Conservation (phyloP, 2,888 invertebrate genomes). For the Amblyjoppa proteus region DNA sequence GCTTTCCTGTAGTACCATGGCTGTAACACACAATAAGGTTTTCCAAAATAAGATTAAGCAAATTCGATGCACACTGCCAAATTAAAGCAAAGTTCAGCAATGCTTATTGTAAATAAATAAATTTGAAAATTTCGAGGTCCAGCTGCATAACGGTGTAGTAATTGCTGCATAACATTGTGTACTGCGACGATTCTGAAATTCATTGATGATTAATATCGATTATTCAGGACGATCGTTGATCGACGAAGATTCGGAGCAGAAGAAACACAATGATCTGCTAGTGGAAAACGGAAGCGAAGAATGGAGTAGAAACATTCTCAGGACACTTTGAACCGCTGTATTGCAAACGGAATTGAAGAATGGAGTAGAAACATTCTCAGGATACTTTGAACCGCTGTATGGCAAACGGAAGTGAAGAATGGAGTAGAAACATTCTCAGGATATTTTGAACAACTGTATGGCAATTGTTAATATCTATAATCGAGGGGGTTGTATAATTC, state of each 20-base stretch:
- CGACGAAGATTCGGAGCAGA: not conserved
- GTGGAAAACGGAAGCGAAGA: not conserved
- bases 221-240: not conserved
- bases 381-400: conserved; percentile 10
- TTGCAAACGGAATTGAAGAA: not conserved
- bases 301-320: not conserved
- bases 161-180: not conserved
- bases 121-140: not conserved
- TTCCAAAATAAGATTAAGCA: not conserved
- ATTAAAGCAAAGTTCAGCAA: not conserved
- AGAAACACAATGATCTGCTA: not conserved
- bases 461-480: not conserved
- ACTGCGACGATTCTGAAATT: not conserved
- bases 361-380: not conserved
- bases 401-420: not conserved
- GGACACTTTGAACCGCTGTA: conserved; percentile 7
- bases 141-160: not conserved
- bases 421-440: not conserved
- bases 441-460: conserved; percentile 5
- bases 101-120: not conserved
- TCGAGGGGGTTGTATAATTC: not conserved
- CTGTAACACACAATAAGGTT: conserved; percentile 85
- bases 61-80: not conserved
- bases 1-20: conserved; percentile 93
- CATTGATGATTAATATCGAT: conserved; percentile 6